These are phyloP conservation scores for Casuarius casuarius DNA, from an alignment of 2,113 vertebrate species.

Conservation along the genomic window DNA sequence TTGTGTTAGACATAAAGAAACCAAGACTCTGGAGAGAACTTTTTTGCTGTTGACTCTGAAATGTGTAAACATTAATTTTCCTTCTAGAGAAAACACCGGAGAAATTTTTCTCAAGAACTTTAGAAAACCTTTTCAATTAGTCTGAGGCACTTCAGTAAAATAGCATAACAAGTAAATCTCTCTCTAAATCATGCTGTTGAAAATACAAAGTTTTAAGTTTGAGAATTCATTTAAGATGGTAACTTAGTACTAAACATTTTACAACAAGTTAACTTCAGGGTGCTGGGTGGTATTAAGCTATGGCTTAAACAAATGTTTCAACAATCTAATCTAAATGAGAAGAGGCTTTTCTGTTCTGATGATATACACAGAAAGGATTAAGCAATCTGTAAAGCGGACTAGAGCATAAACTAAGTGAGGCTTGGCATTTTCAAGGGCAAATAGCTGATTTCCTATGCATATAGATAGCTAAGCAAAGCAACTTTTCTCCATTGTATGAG, in stretches of 20 bases:
- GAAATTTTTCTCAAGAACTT: constrained; percentile 3
- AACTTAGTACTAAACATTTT: background rate
- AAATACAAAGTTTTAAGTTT: background rate
- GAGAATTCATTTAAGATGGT: background rate
- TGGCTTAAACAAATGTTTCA: background rate
- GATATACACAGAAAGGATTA: background rate
- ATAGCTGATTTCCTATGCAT: background rate
- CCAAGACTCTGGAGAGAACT: background rate
- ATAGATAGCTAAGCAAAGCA: background rate
- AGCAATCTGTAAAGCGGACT: background rate
- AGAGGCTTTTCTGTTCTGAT: background rate
- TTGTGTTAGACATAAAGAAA: background rate
- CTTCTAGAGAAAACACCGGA: background rate
- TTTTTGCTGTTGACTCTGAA: background rate
- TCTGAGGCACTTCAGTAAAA: background rate
- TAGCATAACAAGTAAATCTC: background rate
- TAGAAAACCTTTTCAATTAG: background rate
- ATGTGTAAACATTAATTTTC: background rate
- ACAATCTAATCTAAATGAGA: background rate
- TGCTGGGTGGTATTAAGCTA: background rate
- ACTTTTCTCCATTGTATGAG: background rate
- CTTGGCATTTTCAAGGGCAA: background rate
- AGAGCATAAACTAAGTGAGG: background rate
- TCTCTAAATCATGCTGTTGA: background rate
- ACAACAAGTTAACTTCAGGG: background rate